Conservation (phyloP, 2,888 invertebrate genomes). For the Escarpia spicata region DNA sequence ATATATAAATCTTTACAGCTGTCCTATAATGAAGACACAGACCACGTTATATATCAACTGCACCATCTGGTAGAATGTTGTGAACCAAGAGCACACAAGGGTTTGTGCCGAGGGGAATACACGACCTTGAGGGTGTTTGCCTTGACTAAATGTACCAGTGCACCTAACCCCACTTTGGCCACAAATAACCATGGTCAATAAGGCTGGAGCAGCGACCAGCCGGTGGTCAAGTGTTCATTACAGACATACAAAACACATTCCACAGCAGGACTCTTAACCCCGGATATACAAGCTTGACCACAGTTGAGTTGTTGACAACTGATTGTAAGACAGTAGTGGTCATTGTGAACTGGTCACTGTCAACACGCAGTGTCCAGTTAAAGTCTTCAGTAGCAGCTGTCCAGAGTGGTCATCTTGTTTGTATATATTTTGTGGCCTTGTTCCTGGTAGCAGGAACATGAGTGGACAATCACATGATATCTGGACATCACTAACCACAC, state of each 20-base stretch:
- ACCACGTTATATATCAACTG: neutral
- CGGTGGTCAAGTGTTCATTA: neutral
- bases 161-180: neutral
- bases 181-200: neutral
- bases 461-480: too few species aligned
- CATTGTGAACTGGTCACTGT: neutral
- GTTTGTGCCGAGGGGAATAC: neutral
- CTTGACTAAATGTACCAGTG: neutral
- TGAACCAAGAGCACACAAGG: neutral
- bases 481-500: too few species aligned
- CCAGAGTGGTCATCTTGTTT: neutral
- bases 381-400: neutral
- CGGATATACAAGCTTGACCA: neutral
- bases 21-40: neutral
- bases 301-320: neutral
- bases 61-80: neutral
- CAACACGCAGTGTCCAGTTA: neutral
- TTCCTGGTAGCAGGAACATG: too few species aligned
- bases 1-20: neutral
- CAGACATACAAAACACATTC: neutral
- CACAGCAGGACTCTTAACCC: neutral
- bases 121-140: neutral
- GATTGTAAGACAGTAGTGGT: neutral
- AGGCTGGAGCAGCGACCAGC: neutral
- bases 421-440: neutral